phyloP scores from a whole-genome alignment of 1,140 invertebrate species.

The Zaprionus capensis region DNA sequence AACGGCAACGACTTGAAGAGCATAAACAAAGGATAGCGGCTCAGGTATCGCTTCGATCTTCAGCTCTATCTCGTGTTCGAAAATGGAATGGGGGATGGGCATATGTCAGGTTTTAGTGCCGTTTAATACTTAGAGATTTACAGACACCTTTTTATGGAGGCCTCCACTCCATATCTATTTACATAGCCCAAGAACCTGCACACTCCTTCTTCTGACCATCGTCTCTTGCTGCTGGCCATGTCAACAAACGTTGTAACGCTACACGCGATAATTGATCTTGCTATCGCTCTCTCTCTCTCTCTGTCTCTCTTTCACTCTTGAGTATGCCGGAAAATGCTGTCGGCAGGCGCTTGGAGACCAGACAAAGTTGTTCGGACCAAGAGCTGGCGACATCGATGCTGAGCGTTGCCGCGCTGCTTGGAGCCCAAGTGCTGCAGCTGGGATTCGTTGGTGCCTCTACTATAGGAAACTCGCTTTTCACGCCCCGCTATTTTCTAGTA shows the following conservation, averaged over 20 bases:
- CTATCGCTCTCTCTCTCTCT: conserved; percentile 51
- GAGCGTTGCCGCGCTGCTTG: neutral
- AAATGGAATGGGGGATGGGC: neutral
- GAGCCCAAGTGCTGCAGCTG: neutral
- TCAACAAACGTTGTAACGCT: conserved; percentile 64
- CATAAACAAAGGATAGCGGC: conserved; percentile 53
- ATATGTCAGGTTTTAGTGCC: conserved; percentile 41
- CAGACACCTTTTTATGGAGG: conserved; percentile 61
- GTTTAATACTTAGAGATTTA: conserved; percentile 63
- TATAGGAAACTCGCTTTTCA: conserved; percentile 32
- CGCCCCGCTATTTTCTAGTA: conserved; percentile 23
- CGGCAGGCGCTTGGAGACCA: conserved; percentile 79
- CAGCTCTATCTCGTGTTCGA: neutral
- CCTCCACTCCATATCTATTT: conserved; percentile 58
- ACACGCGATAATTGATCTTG: conserved; percentile 75
- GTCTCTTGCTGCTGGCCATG: conserved; percentile 41
- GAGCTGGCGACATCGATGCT: conserved; percentile 10
- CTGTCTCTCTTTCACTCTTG: conserved; percentile 40
- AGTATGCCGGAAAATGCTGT: conserved; percentile 87
- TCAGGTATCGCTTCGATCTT: conserved; percentile 47
- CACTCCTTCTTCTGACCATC: conserved; percentile 17
- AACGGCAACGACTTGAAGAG: conserved; percentile 20
- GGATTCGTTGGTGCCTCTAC: conserved; percentile 5
- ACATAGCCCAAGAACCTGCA: conserved; percentile 60
- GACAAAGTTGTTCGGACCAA: conserved; percentile 57